Percentiles rank a stretch among this genome's conserved stretches.
phyloP scores from a whole-genome alignment of 2,113 vertebrate species.

The Dendrocopos noguchii region DNA sequence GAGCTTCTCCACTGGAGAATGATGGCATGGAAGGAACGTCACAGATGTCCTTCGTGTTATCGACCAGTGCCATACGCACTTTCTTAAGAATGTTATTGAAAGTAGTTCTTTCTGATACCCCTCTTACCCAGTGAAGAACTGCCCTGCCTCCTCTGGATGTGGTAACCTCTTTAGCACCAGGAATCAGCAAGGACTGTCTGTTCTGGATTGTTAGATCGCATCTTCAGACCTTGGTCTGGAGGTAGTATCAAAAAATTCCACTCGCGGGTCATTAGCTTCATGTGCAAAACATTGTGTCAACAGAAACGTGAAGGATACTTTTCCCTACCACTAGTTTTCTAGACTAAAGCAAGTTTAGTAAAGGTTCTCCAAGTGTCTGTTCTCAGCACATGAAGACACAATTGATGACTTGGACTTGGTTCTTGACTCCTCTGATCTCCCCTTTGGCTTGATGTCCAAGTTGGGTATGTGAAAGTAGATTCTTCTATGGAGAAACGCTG shows the following conservation, averaged over 20 bases:
- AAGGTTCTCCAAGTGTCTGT: background rate
- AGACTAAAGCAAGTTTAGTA: background rate
- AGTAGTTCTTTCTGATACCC: background rate
- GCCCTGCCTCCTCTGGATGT: background rate
- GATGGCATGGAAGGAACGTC: background rate
- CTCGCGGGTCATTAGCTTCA: background rate
- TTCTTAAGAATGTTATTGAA: background rate
- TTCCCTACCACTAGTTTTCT: background rate
- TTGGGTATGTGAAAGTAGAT: background rate
- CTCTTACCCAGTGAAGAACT: background rate
- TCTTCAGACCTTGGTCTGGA: background rate
- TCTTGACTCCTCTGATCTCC: background rate
- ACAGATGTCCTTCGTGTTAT: background rate
- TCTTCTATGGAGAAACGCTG: background rate
- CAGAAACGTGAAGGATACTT: background rate
- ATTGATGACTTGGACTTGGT: background rate
- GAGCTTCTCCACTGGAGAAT: background rate
- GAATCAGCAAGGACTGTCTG: background rate
- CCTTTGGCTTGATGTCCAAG: background rate
- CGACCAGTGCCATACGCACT: background rate
- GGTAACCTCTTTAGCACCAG: background rate
- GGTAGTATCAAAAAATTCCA: background rate
- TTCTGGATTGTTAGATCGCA: background rate
- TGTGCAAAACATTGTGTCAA: accelerated
- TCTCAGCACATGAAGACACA: background rate